A percentile compares a stretch with the other conserved stretches of the same genome.
phyloP scores from a whole-genome alignment of 2,113 vertebrate species.

The Anas platyrhynchos region DNA sequence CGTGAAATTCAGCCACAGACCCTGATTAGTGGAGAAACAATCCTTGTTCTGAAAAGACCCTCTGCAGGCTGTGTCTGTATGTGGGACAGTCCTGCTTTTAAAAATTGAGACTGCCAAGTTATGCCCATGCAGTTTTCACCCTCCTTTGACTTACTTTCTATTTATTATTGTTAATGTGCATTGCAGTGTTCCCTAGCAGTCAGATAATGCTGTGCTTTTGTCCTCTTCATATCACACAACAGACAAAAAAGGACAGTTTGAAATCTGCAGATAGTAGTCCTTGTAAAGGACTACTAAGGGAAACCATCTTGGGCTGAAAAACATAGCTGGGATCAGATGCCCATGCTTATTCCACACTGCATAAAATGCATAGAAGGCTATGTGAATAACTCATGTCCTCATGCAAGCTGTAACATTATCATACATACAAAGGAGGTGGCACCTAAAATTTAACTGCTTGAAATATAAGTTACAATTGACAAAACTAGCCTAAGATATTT shows the following conservation, averaged over 20 bases:
- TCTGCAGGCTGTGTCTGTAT: background rate
- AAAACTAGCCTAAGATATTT: background rate
- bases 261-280: background rate
- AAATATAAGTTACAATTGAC: background rate
- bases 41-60: background rate
- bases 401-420: background rate
- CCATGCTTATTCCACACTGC: background rate
- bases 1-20: background rate
- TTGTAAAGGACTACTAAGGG: background rate
- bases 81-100: background rate
- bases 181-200: background rate
- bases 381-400: background rate
- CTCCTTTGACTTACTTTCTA: background rate
- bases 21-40: background rate
- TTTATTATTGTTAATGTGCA: background rate
- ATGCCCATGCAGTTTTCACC: background rate
- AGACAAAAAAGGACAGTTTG: background rate
- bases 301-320: background rate
- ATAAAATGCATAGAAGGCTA: background rate
- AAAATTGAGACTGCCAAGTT: background rate
- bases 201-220: background rate
- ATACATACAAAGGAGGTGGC: background rate
- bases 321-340: background rate
- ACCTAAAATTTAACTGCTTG: background rate
- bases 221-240: background rate